phyloP scores from a whole-genome alignment of 2,797 vertebrate species.

The Labeo calbasu region DNA sequence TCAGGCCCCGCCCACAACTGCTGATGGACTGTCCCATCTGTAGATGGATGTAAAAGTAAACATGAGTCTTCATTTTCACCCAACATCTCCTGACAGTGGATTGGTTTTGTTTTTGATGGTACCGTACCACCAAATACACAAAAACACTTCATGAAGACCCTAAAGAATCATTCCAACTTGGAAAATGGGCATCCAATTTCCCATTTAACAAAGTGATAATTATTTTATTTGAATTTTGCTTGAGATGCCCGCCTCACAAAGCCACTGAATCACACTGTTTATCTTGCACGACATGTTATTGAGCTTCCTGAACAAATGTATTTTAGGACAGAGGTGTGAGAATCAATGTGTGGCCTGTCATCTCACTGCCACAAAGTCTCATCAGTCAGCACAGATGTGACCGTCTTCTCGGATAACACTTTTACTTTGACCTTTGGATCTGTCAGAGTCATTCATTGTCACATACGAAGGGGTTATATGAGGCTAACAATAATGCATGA shows the following conservation, averaged over 20 bases:
- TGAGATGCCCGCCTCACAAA: not conserved
- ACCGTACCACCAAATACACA: no score
- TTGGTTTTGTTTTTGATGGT: no score
- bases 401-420: slow-evolving; percentile 59
- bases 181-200: no score
- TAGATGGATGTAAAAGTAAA: no score
- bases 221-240: no score
- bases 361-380: not conserved
- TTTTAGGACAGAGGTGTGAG: slow-evolving; percentile 52
- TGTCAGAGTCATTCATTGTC: slow-evolving; percentile 63
- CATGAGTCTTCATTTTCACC: no score
- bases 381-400: slow-evolving; percentile 5
- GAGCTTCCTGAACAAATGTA: slow-evolving; percentile 63
- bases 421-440: slow-evolving; percentile 69
- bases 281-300: slow-evolving; percentile 64
- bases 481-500: not conserved
- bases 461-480: not conserved
- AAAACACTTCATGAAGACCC: no score
- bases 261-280: not conserved
- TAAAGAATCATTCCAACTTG: no score
- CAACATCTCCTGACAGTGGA: no score
- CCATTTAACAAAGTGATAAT: no score
- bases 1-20: no score
- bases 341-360: slow-evolving; percentile 11
- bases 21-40: no score